Base-by-base conservation (phyloP, 2,113 vertebrate genomes). In the Pachycephala philippinensis region DNA sequence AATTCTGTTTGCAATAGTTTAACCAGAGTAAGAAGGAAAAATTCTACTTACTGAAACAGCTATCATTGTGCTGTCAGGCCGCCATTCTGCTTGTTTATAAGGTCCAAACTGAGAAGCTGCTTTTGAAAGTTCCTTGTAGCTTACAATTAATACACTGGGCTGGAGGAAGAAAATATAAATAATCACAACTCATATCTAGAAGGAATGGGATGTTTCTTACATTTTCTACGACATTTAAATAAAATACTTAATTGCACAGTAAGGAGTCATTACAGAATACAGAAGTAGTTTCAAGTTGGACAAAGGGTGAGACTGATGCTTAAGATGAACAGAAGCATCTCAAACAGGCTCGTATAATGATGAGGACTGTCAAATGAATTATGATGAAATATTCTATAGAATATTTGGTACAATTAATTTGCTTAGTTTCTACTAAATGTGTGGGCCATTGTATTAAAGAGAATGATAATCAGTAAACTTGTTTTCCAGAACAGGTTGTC, bases 141-240 rank as follows among this genome's bases (percentile, higher is more conserved):
- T 99, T 97, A 99, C 98, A 2, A 99, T 99, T 98, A 99, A 98
- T 87, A 99, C 99, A 94, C 99, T 99, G 96, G 99, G 99, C 99
- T 99, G 97, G n/a, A 89, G 39, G 70, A n/a, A n/a, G 87, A 97
- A 92, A 84, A 44, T 4, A 50, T 6, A 26, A 88, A 85, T 11
- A 74, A 71, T 92, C 88, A 86, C 3, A 66, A 54, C 8, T 54
- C 28, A 7, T 26, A 60, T 27, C 16, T 63, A 78, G 22, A 84
- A 74, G 15, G 30, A 77, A 90, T 21, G 10, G 44, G 11, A 71
- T n/a, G 11, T 20, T 92, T 63, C 22, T 35, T 60, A 52, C 4
- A 5, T 35, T 69, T 40, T 23, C 15, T 8, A 81, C 7, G 13
- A 54, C 3, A 31, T 42, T 49, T 39, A 59, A 87, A 60, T 50